These are phyloP conservation scores for Callithrix jacchus DNA, from an alignment of 2,113 vertebrate genomes.

Conservation along the genomic window DNA sequence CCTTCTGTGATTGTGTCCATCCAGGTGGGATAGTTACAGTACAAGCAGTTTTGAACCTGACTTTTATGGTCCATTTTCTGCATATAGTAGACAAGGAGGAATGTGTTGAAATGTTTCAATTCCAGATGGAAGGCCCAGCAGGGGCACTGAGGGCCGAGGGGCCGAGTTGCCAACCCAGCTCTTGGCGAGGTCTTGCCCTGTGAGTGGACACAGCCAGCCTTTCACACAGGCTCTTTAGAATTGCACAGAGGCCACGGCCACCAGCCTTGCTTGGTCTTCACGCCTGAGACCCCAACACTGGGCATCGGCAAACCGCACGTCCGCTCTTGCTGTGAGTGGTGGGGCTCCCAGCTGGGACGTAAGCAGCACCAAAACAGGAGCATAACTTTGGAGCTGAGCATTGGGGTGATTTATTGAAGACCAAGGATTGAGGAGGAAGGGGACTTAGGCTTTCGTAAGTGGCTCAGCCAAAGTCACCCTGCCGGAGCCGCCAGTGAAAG, in stretches of 20 bases:
- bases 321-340: fast-evolving
- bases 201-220: background rate
- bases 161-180: background rate
- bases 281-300: too few relatives aligned
- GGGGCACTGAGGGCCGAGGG: background rate
- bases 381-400: background rate
- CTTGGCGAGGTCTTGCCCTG: background rate
- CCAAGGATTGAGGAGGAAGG: background rate
- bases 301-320: fast-evolving
- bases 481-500: background rate
- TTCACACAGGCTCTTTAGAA: fast-evolving
- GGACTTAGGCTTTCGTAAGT: background rate
- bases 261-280: too few relatives aligned
- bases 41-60: background rate
- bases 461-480: background rate
- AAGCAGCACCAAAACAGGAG: background rate
- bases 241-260: background rate
- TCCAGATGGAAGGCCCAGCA: background rate
- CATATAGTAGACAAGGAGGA: background rate
- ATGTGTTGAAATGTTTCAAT: background rate
- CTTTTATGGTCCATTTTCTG: background rate
- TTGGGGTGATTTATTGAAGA: background rate
- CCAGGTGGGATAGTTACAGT: background rate
- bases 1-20: background rate
- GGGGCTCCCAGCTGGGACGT: background rate